These are phyloP conservation scores for Equus przewalskii DNA, from an alignment of 2,113 vertebrate genomes.

Conservation along the genomic window DNA sequence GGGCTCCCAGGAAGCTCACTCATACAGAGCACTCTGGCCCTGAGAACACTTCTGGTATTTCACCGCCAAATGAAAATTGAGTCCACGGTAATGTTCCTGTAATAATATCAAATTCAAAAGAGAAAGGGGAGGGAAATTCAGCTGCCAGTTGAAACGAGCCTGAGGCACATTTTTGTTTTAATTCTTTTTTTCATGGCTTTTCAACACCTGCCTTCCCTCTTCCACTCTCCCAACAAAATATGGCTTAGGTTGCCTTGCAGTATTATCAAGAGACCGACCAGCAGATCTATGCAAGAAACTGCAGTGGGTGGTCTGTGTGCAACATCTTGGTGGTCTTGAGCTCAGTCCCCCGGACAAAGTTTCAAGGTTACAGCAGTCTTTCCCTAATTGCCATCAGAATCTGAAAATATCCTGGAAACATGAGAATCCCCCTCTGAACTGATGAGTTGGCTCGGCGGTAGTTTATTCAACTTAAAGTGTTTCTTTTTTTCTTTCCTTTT, in stretches of 20 bases:
- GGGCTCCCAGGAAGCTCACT: not conserved
- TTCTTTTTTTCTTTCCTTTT: no score
- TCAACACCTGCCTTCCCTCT: constrained; percentile 22
- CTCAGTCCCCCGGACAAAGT: not conserved
- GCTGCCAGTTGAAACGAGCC: not conserved
- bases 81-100: not conserved
- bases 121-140: not conserved
- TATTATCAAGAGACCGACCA: not conserved
- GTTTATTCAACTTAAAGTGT: not conserved
- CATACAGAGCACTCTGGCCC: not conserved
- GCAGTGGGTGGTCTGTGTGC: not conserved
- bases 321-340: not conserved
- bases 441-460: accelerated
- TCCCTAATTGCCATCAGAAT: not conserved
- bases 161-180: constrained; percentile 34
- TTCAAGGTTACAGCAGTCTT: not conserved
- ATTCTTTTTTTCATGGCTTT: constrained; percentile 29
- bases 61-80: not conserved
- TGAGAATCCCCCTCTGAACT: not conserved
- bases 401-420: not conserved
- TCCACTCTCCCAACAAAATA: not conserved
- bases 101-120: not conserved
- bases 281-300: not conserved
- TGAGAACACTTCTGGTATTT: not conserved
- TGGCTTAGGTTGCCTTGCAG: not conserved